Evolutionary conservation across 2,888 invertebrate species (phyloP), one percentile per base, ranked within the genome.

Genomic region (Clivina fossor): DNA sequence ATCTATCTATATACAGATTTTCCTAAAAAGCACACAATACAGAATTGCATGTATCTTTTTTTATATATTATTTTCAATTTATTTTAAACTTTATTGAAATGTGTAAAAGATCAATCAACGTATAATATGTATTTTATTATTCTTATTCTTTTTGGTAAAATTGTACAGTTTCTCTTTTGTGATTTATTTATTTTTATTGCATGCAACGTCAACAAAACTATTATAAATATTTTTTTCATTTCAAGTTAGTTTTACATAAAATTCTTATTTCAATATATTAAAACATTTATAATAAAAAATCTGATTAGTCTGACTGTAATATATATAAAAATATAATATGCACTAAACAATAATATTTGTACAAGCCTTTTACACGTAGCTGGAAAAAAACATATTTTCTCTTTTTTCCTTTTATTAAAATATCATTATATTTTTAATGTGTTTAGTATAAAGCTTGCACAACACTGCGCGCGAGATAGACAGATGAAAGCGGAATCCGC

Each of bases 21-120:
- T 49, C 49, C 49, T 49, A 49, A 37, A n/a, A 46, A 46, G 46
- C 46, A 46, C 46, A 35, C 32, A n/a, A n/a, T n/a, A n/a, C n/a
- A 46, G 19, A 32, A 46, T 32, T 46, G 47, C 22, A 30, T 32
- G 32, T 47, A 24, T 24, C 9, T n/a, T n/a, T n/a, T n/a, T n/a
- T n/a, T n/a, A n/a, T n/a, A n/a, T n/a, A n/a, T n/a, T n/a, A n/a
- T n/a, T n/a, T n/a, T n/a, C n/a, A n/a, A n/a, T n/a, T n/a, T n/a
- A n/a, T n/a, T 24, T 47, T 33, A 47, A 47, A 47, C 33, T 33
- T 47, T 33, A 9, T 47, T n/a, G n/a, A 32, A 47, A 47, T 47
- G 47, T 47, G 47, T 24, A 7, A 24, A 24, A 24, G n/a, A n/a
- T n/a, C n/a, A n/a, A 47, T 33, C 47, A 47, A 47, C 47, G 32